Percentiles rank a stretch among this genome's conserved stretches.
Evolutionary conservation across 2,888 invertebrate genomes (phyloP).

Genomic region (Hypercompe scribonia): DNA sequence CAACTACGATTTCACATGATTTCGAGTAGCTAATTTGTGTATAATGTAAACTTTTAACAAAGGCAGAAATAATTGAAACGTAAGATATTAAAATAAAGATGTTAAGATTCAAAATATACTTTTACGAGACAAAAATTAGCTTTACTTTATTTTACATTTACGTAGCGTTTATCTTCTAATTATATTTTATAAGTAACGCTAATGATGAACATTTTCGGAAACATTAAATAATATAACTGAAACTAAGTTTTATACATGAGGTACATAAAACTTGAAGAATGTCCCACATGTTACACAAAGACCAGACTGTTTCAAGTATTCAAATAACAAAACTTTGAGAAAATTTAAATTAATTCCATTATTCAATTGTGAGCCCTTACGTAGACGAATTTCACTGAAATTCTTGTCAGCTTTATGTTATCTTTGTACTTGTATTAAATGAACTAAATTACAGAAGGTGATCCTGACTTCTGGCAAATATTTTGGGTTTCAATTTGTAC

Average conservation of each 20-base stretch:
- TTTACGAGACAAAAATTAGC: no score
- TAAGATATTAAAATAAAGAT: no score
- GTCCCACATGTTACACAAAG: not conserved
- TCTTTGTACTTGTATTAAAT: not conserved
- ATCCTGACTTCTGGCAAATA: not conserved
- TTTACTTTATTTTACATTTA: not conserved
- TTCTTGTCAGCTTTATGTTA: not conserved
- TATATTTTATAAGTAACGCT: not conserved
- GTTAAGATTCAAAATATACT: no score
- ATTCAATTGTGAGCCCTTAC: not conserved
- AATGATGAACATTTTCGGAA: not conserved
- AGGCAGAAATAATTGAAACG: no score
- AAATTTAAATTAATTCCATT: conserved; percentile 1
- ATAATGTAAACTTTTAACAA: no score
- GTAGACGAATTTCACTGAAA: not conserved
- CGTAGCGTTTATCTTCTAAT: not conserved
- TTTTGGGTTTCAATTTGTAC: not conserved
- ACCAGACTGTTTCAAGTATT: not conserved
- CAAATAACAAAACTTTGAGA: not conserved
- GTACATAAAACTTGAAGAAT: not conserved
- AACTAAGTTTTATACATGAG: not conserved
- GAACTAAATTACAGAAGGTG: not conserved
- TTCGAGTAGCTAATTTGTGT: no score
- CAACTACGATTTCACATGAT: no score
- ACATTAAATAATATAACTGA: not conserved